Evolutionary conservation across 2,888 invertebrate genomes (phyloP).

Genomic region (Agonum fuliginosum): DNA sequence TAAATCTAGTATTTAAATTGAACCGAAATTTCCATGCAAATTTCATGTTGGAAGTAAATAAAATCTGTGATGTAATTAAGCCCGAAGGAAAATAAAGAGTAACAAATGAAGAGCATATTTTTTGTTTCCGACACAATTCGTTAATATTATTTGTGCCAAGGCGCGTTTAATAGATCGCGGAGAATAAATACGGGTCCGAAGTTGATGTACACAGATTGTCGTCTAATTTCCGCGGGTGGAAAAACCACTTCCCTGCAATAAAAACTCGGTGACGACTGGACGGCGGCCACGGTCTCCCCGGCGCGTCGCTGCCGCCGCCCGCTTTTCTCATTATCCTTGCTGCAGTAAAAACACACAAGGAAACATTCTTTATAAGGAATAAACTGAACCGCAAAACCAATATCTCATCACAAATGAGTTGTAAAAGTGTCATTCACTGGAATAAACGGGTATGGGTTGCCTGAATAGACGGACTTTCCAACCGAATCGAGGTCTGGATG

Average conservation of each 20-base stretch:
- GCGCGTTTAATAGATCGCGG: slow-evolving; percentile 33
- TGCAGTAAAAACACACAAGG: slow-evolving; percentile 51
- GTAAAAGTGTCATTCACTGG: slow-evolving; percentile 57
- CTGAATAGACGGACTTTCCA: slow-evolving; percentile 50
- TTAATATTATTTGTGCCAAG: neutral
- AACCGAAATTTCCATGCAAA: slow-evolving; percentile 31
- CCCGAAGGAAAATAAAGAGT: neutral
- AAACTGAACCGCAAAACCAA: slow-evolving; percentile 53
- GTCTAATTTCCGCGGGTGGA: slow-evolving; percentile 21
- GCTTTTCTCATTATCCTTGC: slow-evolving; percentile 49
- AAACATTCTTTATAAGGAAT: slow-evolving; percentile 53
- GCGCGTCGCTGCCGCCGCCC: neutral
- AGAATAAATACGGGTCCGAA: slow-evolving; percentile 39
- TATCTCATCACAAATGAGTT: slow-evolving; percentile 59
- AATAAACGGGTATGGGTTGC: slow-evolving; percentile 40
- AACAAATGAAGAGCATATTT: neutral
- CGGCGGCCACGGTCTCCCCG: slow-evolving; percentile 5
- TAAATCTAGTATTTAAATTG: slow-evolving; percentile 39
- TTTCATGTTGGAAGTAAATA: slow-evolving; percentile 28
- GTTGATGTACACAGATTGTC: slow-evolving; percentile 52
- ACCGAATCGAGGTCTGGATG: slow-evolving; percentile 39
- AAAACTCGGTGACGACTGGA: slow-evolving; percentile 47
- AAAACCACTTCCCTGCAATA: slow-evolving; percentile 38
- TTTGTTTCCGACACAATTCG: neutral
- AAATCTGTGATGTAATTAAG: slow-evolving; percentile 8